Evolutionary conservation across 2,113 vertebrate species (phyloP), one percentile per base, ranked within the genome.

Genomic region (Heterotis niloticus): DNA sequence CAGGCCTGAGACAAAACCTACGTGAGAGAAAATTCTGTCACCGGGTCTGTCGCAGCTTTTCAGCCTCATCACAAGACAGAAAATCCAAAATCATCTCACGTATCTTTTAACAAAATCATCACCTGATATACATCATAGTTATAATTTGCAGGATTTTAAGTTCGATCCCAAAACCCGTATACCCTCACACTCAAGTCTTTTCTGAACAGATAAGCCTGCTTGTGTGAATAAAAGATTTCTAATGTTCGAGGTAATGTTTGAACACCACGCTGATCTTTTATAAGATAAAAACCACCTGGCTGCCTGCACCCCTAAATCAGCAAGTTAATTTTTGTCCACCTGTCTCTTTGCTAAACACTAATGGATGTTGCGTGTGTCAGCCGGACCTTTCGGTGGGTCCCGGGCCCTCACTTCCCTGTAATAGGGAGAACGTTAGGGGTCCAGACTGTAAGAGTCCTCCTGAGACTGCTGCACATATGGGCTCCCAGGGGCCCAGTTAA

Each of bases 341-440:
- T 84, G 80, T 85, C 90, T 88, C 86, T 90, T 91, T 90, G 88
- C 89, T 91, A 84, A 89, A 86, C 81, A 84, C 88, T 57, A 73
- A 83, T 81, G 85, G 87, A 84, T 88, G 87, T 83, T 88, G 87
- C 85, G 87, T 87, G 84, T 80, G 70, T 88, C 86, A 86, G 7
- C 34, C 88, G 88, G 60, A 20, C 60, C 60, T 62, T 62, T 62
- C 14, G 5, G 60, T 62, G 60, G 60, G 34, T 7, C 5, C 57
- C 59, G 34, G 56, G n/a, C 57, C 59, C 18, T 64, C 57, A 44
- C 24, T 52, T 64, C 23, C 56, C 69, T 52, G 20, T 72, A 71
- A 79, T 71, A 71, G 64, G n/a, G 17, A 69, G 34, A 64, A 17
- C 23, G 4, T 57, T 75, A 17, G 51, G 73, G 72, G 62, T 20